phyloP scores from a whole-genome alignment of 2,888 invertebrate genomes.

The Diarsia dahlii region DNA sequence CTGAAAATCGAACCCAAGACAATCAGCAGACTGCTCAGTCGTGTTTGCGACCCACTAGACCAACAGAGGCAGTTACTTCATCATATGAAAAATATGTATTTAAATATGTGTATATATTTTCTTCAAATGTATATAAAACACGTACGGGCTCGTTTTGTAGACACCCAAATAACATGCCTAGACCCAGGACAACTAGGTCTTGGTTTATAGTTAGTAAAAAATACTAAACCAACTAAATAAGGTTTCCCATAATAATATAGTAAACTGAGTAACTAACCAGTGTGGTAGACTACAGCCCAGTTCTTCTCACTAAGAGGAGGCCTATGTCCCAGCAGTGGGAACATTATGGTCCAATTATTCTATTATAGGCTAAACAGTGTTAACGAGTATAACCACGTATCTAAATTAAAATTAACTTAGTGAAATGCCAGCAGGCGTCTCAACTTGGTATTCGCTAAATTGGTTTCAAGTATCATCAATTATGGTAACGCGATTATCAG shows the following conservation, averaged over 20 bases:
- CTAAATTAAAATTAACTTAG: conserved; percentile 23
- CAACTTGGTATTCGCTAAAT: conserved; percentile 32
- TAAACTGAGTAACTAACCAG: too few relatives aligned
- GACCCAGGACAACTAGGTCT: too few relatives aligned
- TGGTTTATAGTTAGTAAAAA: background rate
- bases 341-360: background rate
- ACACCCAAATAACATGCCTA: too few relatives aligned
- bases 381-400: background rate
- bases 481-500: conserved; percentile 35
- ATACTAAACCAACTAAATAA: background rate
- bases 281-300: background rate
- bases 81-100: too few relatives aligned
- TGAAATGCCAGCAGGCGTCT: conserved; percentile 10
- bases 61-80: too few relatives aligned
- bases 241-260: too few relatives aligned
- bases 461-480: conserved; percentile 42
- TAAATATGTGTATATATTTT: too few relatives aligned
- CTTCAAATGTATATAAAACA: too few relatives aligned
- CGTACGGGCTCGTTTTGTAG: too few relatives aligned
- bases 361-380: background rate
- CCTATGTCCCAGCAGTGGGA: background rate
- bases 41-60: too few relatives aligned
- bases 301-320: background rate
- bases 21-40: too few relatives aligned
- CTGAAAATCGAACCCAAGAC: too few relatives aligned